Conservation (phyloP, 1,140 invertebrate genomes). For the Brachionus sp. region DNA sequence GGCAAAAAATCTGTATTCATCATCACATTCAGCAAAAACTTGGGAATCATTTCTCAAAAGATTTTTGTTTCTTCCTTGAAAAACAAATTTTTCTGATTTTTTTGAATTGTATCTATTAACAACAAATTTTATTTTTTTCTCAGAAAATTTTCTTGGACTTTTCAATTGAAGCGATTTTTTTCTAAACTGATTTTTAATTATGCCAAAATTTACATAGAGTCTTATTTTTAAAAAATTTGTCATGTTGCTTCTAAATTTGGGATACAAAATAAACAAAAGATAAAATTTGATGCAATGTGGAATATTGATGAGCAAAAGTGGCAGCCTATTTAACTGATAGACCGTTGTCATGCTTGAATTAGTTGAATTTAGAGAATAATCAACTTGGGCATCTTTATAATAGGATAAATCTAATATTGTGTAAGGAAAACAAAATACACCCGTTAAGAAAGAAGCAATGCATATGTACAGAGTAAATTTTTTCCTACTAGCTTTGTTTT, state of each 20-base stretch:
- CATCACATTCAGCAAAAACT: neutral
- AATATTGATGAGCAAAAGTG: neutral
- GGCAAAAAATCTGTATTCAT: too few species aligned
- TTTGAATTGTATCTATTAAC: neutral
- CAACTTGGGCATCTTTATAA: conserved; percentile 1
- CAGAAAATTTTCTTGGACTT: neutral
- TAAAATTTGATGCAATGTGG: conserved; percentile 21
- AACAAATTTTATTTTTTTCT: neutral
- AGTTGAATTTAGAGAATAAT: neutral
- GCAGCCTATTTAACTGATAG: neutral
- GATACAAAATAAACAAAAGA: neutral
- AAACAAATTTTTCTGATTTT: neutral
- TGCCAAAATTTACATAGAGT: neutral
- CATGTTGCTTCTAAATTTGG: neutral
- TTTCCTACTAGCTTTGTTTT: neutral
- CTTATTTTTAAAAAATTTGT: neutral
- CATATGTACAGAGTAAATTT: neutral
- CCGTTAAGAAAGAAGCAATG: neutral
- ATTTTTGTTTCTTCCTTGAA: neutral
- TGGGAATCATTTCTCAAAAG: neutral
- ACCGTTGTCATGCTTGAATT: neutral
- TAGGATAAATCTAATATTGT: neutral
- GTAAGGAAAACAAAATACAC: neutral
- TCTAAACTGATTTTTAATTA: neutral
- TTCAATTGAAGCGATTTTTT: too few species aligned